Percentiles rank a stretch among this genome's conserved stretches.
Conservation (phyloP, 2,113 vertebrate genomes). For the Thermophis baileyi region DNA sequence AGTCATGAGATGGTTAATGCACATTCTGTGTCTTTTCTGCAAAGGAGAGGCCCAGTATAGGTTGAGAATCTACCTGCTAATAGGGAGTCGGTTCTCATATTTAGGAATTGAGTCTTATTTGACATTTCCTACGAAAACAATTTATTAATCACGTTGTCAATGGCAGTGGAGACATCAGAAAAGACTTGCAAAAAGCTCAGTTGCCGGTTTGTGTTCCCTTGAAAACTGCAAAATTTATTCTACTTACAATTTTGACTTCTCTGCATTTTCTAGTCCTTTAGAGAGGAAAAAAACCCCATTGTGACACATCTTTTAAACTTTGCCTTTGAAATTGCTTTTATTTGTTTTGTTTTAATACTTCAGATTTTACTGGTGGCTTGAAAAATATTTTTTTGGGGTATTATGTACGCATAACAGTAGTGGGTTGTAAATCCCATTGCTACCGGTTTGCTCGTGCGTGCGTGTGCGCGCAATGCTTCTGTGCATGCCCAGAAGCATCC, state of each 20-base stretch:
- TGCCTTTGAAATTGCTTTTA: background rate
- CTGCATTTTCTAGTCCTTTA: background rate
- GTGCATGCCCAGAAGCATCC: too few relatives aligned
- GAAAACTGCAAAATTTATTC: background rate
- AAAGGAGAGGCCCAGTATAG: background rate
- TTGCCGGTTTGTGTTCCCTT: background rate
- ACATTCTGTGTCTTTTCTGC: background rate
- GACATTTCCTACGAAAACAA: background rate
- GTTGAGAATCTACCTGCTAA: background rate
- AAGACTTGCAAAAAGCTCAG: background rate
- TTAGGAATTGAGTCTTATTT: background rate
- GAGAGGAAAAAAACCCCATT: accelerated
- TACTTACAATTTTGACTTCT: background rate
- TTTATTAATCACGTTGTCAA: background rate
- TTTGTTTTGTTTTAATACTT: background rate
- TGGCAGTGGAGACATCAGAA: background rate
- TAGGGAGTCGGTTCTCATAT: background rate
- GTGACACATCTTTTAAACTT: background rate
- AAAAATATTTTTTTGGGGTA: background rate
- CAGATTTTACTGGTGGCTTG: background rate
- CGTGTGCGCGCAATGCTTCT: too few relatives aligned
- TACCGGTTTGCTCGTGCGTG: too few relatives aligned
- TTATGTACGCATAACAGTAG: background rate
- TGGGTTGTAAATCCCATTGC: too few relatives aligned
- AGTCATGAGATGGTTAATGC: background rate